Base-by-base conservation (phyloP, 1,140 invertebrate genomes). In the Helicorthomorpha holstii region DNA sequence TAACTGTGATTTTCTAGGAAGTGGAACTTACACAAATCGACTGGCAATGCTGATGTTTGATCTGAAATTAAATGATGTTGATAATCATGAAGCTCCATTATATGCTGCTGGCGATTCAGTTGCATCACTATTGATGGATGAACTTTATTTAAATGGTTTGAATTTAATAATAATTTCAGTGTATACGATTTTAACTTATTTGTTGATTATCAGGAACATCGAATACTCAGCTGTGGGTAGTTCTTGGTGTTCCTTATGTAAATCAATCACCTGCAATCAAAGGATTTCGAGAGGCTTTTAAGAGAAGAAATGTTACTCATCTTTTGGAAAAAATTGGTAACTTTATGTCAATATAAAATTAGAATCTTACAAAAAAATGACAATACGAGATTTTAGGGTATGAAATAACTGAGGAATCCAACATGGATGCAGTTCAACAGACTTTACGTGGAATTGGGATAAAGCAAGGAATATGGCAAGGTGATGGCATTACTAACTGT, bases 401-500 rank as follows among this genome's bases (percentile, higher is more conserved):
- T 22, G 44, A 46, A 22, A 19, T 46, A 46, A 22, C 44, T 46
- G 44, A 46, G 12, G 44, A 46, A 25, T 10, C 7, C 12, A 46
- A 46, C 44, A 21, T 46, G 25, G 44, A 46, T 22, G 44, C 12
- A 7, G 19, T 46, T 22, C 44, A 46, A 19, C 44, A 46, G 25
- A 46, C 7, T 21, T 22, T 46, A 7, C 7, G 44, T 7, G 44
- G 44, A 10, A 7, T 46, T 10, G 19, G 19, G 7, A 46, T 46
- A 7, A 19, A 46, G 7, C 12, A 7, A 10, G 25, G 25, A 4
- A 46, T 46, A 7, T 50, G 49, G 49, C 49, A 50, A 50, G 49
- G 49, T 21, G 49, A 50, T 50, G 49, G 49, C 3, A 42, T 50
- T 22, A 42, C 49, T 10, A 50, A 50, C 42, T 50, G 49, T 23